These are phyloP conservation scores for Ammospiza caudacuta DNA, from an alignment of 2,113 vertebrate species.

Conservation along the genomic window DNA sequence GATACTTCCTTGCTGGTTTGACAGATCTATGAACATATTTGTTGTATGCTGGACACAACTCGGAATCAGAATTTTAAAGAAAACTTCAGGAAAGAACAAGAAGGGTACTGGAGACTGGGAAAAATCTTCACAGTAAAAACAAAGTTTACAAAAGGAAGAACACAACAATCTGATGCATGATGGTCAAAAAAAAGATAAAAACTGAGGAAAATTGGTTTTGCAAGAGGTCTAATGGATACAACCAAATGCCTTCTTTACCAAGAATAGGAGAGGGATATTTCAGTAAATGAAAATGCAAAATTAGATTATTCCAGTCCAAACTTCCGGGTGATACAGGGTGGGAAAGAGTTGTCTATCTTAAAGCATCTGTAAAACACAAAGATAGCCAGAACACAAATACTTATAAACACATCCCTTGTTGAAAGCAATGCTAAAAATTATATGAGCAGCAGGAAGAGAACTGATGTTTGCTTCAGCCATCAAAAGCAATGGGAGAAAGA, in stretches of 20 bases:
- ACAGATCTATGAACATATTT: neutral
- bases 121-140: neutral
- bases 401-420: neutral
- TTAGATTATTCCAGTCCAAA: neutral
- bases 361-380: neutral
- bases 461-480: neutral
- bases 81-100: neutral
- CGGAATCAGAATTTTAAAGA: neutral
- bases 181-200: neutral
- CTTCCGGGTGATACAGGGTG: neutral
- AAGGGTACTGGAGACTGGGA: neutral
- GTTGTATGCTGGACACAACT: neutral
- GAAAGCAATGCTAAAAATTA: neutral
- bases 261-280: neutral
- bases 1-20: neutral
- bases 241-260: neutral
- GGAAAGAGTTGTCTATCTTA: neutral
- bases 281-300: neutral
- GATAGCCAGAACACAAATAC: neutral
- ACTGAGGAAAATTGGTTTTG: neutral
- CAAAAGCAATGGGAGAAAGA: neutral
- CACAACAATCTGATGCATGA: rapidly evolving
- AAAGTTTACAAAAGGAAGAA: neutral
- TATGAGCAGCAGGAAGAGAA: slow-evolving; percentile 12
- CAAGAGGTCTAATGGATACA: neutral